A percentile compares a stretch with the other conserved stretches of the same genome.
These are phyloP conservation scores for Archips crataeganus DNA, from an alignment of 2,888 invertebrate genomes.

Conservation along the genomic window DNA sequence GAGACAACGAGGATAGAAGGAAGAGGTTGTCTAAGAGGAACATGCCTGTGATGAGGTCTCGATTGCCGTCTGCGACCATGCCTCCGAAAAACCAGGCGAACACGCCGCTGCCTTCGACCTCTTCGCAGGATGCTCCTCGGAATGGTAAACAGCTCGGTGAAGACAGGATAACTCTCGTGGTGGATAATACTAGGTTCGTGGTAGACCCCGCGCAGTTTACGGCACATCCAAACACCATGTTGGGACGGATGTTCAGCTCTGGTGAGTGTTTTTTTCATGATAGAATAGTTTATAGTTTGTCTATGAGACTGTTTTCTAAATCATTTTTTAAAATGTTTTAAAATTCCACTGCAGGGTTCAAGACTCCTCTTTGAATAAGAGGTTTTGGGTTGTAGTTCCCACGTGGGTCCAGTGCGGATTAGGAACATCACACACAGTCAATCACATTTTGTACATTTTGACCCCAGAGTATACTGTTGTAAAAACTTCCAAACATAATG, in stretches of 20 bases:
- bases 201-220: slow-evolving; percentile 97
- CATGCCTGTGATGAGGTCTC: slow-evolving; percentile 63
- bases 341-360: too few relatives aligned
- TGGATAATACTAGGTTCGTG: slow-evolving; percentile 96
- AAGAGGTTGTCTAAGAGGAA: slow-evolving; percentile 78
- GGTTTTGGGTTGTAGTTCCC: too few relatives aligned
- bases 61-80: slow-evolving; percentile 64
- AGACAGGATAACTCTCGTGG: slow-evolving; percentile 96
- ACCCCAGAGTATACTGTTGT: too few relatives aligned
- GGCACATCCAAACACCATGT: slow-evolving; percentile 98
- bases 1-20: slow-evolving; percentile 89
- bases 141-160: slow-evolving; percentile 81
- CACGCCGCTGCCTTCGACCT: slow-evolving; percentile 70
- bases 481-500: too few relatives aligned
- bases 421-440: too few relatives aligned
- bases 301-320: too few relatives aligned
- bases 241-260: slow-evolving; percentile 99
- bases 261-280: slow-evolving; percentile 76
- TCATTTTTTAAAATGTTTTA: too few relatives aligned
- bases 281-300: too few relatives aligned
- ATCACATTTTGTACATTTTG: too few relatives aligned
- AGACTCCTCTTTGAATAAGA: too few relatives aligned
- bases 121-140: slow-evolving; percentile 63
- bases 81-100: slow-evolving; percentile 73
- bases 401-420: too few relatives aligned